Conservation (phyloP, 2,113 vertebrate genomes). For the Diadophis punctatus region DNA sequence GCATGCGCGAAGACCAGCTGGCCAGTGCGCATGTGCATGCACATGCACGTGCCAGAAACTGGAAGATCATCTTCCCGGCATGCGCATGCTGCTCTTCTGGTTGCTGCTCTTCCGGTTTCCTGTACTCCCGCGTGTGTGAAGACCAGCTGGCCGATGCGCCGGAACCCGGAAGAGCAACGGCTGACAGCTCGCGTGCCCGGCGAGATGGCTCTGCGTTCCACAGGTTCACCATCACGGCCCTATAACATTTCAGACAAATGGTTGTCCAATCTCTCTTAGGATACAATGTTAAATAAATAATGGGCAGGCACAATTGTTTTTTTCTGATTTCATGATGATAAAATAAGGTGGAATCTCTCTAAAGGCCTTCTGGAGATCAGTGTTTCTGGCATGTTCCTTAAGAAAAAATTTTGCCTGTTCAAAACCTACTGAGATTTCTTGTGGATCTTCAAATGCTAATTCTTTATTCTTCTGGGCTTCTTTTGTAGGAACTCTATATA, state of each 20-base stretch:
- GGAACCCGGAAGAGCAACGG: no score
- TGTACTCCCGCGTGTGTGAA: no score
- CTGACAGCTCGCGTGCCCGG: no score
- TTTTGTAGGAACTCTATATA: conserved; percentile 86
- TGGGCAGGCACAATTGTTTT: background rate
- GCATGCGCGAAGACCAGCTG: no score
- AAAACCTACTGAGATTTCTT: background rate
- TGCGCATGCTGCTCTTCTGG: no score
- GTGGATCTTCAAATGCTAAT: background rate
- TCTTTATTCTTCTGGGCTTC: background rate
- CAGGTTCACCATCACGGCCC: no score
- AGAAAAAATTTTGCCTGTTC: background rate
- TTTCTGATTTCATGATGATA: background rate
- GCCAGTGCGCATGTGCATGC: no score
- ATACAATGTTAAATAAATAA: background rate
- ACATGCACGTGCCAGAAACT: no score
- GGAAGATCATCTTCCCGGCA: no score
- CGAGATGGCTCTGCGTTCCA: no score
- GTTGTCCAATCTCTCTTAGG: background rate
- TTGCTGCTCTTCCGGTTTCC: no score
- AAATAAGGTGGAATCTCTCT: background rate
- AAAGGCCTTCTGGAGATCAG: background rate
- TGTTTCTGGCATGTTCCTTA: background rate
- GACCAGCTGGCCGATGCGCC: no score
- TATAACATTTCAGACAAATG: background rate